Conservation (phyloP, 1,140 invertebrate genomes). For the Zeugodacus cucurbitae region DNA sequence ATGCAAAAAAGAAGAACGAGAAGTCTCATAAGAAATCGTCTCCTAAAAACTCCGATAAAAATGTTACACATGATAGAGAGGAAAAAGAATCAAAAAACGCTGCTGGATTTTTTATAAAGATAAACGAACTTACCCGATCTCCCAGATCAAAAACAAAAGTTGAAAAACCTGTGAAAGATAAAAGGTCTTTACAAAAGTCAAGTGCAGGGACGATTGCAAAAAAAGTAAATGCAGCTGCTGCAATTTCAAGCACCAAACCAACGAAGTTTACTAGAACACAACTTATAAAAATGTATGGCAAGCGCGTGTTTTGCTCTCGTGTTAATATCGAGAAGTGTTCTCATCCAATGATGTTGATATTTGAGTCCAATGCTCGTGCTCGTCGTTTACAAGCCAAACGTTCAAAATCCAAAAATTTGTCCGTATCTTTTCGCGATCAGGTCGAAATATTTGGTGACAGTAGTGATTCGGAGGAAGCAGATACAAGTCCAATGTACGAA, state of each 20-base stretch:
- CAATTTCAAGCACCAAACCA: conserved; percentile 29
- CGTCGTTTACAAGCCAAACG: conserved; percentile 4
- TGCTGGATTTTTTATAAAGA: conserved; percentile 41
- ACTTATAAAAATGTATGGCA: conserved; percentile 42
- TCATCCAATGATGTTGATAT: conserved; percentile 42
- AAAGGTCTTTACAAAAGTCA: background rate
- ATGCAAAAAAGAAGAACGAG: background rate
- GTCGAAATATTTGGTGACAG: conserved; percentile 47
- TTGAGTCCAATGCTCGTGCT: conserved; percentile 31
- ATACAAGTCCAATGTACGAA: background rate
- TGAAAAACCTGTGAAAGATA: background rate
- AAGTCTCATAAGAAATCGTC: background rate
- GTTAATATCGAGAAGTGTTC: conserved; percentile 41
- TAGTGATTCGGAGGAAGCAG: conserved; percentile 39
- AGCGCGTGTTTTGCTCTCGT: conserved; percentile 38
- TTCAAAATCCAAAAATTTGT: conserved; percentile 44
- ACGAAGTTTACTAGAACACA: conserved; percentile 42
- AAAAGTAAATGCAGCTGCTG: background rate
- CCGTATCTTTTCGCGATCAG: conserved; percentile 46
- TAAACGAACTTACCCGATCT: background rate
- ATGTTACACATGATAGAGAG: background rate
- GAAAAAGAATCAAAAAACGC: background rate
- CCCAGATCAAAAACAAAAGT: background rate
- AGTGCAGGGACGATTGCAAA: background rate
- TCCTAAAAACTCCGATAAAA: background rate